A percentile compares a stretch with the other conserved stretches of the same genome.
phyloP scores from a whole-genome alignment of 2,113 vertebrate genomes.

The Melospiza georgiana region DNA sequence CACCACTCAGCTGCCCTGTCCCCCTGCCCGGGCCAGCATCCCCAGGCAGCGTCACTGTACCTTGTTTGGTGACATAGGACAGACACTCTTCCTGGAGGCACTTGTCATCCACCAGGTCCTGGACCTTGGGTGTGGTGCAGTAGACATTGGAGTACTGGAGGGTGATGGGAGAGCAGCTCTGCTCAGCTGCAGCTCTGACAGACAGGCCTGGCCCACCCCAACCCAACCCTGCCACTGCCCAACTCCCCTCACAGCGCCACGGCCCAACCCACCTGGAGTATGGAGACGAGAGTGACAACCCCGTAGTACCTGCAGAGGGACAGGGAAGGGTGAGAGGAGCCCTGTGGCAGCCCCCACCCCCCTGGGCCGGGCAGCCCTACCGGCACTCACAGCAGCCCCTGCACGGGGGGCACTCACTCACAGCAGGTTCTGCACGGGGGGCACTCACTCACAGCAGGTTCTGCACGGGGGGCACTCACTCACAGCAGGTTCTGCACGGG shows the following conservation, averaged over 20 bases:
- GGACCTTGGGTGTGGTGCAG: slow-evolving; percentile 93
- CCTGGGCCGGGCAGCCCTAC: no score
- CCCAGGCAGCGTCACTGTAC: slow-evolving; percentile 44
- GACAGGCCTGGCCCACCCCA: rapidly evolving
- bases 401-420: no score
- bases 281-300: slow-evolving; percentile 92
- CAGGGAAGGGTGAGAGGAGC: background rate
- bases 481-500: no score
- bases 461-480: no score
- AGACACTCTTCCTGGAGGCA: slow-evolving; percentile 93
- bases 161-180: background rate
- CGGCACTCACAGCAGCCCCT: no score
- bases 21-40: background rate
- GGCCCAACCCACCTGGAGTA: slow-evolving; percentile 87
- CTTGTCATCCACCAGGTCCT: slow-evolving; percentile 94
- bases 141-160: slow-evolving; percentile 96
- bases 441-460: no score
- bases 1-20: background rate
- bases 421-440: no score
- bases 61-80: slow-evolving; percentile 89
- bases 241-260: rapidly evolving
- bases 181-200: background rate
- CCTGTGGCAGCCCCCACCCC: background rate
- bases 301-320: slow-evolving; percentile 87
- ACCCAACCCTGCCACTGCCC: background rate